Evolutionary conservation across 1,140 invertebrate species (phyloP).

Genomic region (Dendroctonus valens): DNA sequence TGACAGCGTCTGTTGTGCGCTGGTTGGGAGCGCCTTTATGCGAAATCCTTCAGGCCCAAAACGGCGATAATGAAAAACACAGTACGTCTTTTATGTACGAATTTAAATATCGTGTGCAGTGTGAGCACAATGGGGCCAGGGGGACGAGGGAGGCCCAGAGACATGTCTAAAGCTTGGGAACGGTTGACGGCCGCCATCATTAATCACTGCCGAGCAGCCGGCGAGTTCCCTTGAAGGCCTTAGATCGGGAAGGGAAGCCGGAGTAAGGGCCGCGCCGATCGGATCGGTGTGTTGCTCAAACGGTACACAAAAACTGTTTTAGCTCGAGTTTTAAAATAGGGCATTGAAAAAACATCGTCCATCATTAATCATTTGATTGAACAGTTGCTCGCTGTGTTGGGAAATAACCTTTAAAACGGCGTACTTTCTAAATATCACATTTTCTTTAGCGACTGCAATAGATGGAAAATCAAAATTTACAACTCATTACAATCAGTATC

Average conservation of each 20-base stretch:
- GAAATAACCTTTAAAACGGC: too few species aligned
- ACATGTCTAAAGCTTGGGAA: conserved; percentile 51
- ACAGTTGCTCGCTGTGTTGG: not conserved
- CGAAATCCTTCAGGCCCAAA: conserved; percentile 47
- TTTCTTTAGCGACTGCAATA: too few species aligned
- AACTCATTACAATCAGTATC: too few species aligned
- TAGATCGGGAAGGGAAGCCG: conserved; percentile 25
- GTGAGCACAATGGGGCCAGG: conserved; percentile 42
- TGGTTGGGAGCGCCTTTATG: conserved; percentile 40
- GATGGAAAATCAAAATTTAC: too few species aligned
- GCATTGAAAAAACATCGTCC: conserved; percentile 21
- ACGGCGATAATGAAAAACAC: conserved; percentile 50
- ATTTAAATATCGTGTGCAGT: conserved; percentile 50
- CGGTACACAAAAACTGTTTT: conserved; percentile 32
- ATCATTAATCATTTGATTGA: conserved; percentile 27
- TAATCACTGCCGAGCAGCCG: conserved; percentile 48
- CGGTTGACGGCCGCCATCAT: conserved; percentile 48
- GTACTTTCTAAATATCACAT: too few species aligned
- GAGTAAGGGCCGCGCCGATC: conserved; percentile 32
- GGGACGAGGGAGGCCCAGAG: conserved; percentile 45
- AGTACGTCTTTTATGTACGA: conserved; percentile 48
- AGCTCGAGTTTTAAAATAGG: conserved; percentile 31
- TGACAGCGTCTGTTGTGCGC: conserved; percentile 21
- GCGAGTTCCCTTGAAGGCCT: conserved; percentile 38
- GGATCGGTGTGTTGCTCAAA: conserved; percentile 31